These are phyloP conservation scores for Callaeas wilsoni DNA, from an alignment of 2,113 vertebrate species.

Conservation along the genomic window DNA sequence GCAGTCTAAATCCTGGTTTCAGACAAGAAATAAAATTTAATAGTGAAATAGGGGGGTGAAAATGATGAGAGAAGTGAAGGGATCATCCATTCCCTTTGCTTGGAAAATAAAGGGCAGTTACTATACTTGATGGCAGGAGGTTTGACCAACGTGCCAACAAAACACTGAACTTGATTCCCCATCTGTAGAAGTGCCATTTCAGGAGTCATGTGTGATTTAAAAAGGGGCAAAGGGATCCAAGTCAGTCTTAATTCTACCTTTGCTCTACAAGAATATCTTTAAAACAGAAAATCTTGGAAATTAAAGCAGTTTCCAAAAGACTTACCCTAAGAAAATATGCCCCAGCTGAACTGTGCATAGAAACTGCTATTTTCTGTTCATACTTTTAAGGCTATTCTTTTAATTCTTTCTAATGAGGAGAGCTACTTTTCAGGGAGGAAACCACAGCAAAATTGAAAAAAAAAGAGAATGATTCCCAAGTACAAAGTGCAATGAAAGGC, in stretches of 20 bases:
- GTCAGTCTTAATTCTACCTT: background rate
- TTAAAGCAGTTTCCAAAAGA: slow-evolving; percentile 6
- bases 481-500: slow-evolving; percentile 53
- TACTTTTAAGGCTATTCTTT: slow-evolving; percentile 20
- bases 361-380: slow-evolving; percentile 31
- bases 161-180: background rate
- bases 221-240: background rate
- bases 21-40: slow-evolving; percentile 33
- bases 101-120: slow-evolving; percentile 13
- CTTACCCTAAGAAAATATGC: background rate
- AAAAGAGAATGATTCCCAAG: slow-evolving; percentile 14
- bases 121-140: background rate
- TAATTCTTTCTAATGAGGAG: slow-evolving; percentile 33
- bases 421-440: slow-evolving; percentile 51
- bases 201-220: background rate
- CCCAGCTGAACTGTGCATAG: background rate
- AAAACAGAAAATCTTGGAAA: background rate
- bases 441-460: slow-evolving; percentile 12
- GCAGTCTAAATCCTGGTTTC: background rate
- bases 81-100: background rate
- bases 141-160: background rate
- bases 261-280: background rate
- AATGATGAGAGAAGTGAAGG: background rate
- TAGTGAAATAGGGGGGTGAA: slow-evolving; percentile 7
- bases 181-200: background rate